phyloP scores from a whole-genome alignment of 2,797 vertebrate species.

The Xiphorhynchus erythropygius region DNA sequence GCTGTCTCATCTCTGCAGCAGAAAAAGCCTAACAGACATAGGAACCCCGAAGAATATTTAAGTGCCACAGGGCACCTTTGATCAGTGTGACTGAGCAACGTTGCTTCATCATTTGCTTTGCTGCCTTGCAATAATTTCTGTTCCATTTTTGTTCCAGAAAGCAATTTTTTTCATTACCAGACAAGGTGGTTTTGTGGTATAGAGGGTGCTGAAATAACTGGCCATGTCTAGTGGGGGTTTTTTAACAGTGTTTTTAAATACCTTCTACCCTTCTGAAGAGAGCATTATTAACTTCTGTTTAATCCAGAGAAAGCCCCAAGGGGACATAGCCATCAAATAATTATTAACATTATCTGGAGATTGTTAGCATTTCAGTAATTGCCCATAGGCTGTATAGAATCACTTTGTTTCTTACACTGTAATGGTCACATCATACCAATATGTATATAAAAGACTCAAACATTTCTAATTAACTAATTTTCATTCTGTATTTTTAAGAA shows the following conservation, averaged over 20 bases:
- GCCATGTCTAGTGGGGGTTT: not conserved
- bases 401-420: not conserved
- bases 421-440: fast-evolving
- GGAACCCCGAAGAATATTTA: not conserved
- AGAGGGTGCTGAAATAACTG: not conserved
- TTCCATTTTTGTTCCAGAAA: not conserved
- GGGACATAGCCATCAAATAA: not conserved
- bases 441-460: not conserved
- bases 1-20: not conserved
- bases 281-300: not conserved
- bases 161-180: not conserved
- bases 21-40: not conserved
- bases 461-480: not conserved
- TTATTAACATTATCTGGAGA: not conserved
- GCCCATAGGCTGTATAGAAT: not conserved
- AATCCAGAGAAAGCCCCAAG: not conserved
- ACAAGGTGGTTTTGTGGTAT: not conserved
- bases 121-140: not conserved
- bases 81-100: not conserved
- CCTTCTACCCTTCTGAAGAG: not conserved
- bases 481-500: not conserved
- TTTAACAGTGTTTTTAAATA: not conserved
- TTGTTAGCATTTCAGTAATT: not conserved
- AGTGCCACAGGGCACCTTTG: not conserved
- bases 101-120: not conserved